Conservation (phyloP, 2,797 vertebrate genomes). For the Diceros bicornis region DNA sequence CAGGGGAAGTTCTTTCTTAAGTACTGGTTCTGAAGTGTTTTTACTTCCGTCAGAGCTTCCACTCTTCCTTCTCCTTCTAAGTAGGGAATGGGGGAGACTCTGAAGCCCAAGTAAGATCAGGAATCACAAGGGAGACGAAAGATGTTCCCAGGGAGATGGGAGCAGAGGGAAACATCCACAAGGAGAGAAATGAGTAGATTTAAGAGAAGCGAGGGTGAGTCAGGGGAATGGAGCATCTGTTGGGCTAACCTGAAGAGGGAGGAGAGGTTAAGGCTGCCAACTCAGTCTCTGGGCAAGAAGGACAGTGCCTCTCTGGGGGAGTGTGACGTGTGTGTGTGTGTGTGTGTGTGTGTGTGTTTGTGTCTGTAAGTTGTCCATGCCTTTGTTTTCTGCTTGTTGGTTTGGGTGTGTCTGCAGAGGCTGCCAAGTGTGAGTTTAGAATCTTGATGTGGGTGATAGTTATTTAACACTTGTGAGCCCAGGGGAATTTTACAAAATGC, state of each 20-base stretch:
- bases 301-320: background rate
- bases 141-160: background rate
- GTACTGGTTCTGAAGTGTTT: background rate
- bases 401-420: background rate
- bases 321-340: background rate
- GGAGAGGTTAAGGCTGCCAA: background rate
- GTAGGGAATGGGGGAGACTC: background rate
- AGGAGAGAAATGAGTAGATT: background rate
- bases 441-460: background rate
- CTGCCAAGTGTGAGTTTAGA: background rate
- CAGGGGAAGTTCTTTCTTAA: background rate
- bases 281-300: too few relatives aligned
- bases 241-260: too few relatives aligned
- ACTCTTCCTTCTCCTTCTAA: background rate
- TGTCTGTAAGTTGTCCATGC: background rate
- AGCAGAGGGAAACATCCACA: background rate
- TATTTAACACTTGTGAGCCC: background rate
- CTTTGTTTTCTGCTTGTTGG: background rate
- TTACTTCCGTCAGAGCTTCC: background rate
- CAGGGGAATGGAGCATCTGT: background rate
- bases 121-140: background rate
- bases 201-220: background rate
- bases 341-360: background rate
- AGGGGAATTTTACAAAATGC: slow-evolving; percentile 12
- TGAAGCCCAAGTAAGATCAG: background rate